These are phyloP conservation scores for Macropus fuliginosus DNA, from an alignment of 2,797 vertebrate species.

Conservation along the genomic window DNA sequence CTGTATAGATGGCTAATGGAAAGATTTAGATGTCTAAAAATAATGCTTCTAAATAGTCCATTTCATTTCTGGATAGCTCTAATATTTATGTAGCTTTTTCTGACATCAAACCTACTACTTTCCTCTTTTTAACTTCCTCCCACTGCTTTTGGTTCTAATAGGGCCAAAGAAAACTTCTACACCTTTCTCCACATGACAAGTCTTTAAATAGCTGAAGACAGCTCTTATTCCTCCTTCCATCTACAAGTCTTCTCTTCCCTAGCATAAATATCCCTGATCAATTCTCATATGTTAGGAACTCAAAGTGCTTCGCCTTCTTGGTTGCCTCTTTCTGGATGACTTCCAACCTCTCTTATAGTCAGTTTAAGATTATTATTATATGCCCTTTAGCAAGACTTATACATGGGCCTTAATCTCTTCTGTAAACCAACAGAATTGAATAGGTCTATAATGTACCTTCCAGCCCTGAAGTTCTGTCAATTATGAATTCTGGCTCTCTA, in stretches of 20 bases:
- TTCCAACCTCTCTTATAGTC: not conserved
- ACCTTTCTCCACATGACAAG: not conserved
- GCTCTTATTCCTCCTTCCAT: not conserved
- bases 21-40: not conserved
- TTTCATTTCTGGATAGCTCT: not conserved
- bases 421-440: not conserved
- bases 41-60: not conserved
- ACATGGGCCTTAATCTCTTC: not conserved
- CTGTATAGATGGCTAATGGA: not conserved
- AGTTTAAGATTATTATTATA: not conserved
- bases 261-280: not conserved
- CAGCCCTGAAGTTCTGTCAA: not conserved
- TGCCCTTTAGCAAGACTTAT: not conserved
- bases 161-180: not conserved
- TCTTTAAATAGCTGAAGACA: not conserved
- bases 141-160: not conserved
- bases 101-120: not conserved
- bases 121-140: not conserved
- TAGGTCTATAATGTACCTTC: not conserved
- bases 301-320: not conserved
- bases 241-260: not conserved
- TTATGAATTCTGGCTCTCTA: slow-evolving; percentile 50
- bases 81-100: not conserved
- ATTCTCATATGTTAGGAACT: not conserved
- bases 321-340: not conserved